Evolutionary conservation across 2,113 vertebrate genomes (phyloP).

Genomic region (Myiozetetes cayanensis): DNA sequence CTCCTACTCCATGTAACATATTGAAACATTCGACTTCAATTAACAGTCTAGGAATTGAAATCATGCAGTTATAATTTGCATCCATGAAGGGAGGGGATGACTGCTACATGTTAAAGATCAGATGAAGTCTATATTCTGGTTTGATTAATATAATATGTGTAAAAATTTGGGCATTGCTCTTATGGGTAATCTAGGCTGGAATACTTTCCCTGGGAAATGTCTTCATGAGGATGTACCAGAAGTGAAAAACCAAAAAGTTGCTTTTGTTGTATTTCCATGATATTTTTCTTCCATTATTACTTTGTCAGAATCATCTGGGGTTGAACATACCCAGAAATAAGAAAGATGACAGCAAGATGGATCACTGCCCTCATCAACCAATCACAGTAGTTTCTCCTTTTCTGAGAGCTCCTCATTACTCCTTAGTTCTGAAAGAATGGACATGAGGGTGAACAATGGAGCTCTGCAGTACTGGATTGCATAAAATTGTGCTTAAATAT

Average conservation of each 20-base stretch:
- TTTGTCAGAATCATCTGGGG: not conserved
- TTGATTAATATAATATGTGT: not conserved
- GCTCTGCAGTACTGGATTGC: not conserved
- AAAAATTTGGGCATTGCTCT: not conserved
- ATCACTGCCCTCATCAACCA: not conserved
- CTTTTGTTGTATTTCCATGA: not conserved
- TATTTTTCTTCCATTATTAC: not conserved
- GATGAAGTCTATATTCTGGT: not conserved
- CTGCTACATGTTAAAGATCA: not conserved
- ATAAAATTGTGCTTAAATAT: not conserved
- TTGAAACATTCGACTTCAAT: not conserved
- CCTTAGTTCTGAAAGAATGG: conserved; percentile 1
- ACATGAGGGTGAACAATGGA: not conserved
- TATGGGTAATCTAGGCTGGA: not conserved
- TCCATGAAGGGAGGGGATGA: not conserved
- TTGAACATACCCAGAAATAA: not conserved
- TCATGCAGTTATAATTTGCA: not conserved
- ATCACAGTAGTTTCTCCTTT: not conserved
- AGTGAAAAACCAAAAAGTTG: not conserved
- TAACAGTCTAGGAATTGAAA: not conserved
- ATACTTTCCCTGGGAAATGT: not conserved
- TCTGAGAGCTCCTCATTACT: conserved; percentile 1
- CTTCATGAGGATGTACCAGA: not conserved
- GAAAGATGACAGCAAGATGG: conserved; percentile 19
- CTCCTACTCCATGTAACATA: not conserved